Evolutionary conservation across 1,140 invertebrate genomes (phyloP).

Genomic region (Pissodes strobi): DNA sequence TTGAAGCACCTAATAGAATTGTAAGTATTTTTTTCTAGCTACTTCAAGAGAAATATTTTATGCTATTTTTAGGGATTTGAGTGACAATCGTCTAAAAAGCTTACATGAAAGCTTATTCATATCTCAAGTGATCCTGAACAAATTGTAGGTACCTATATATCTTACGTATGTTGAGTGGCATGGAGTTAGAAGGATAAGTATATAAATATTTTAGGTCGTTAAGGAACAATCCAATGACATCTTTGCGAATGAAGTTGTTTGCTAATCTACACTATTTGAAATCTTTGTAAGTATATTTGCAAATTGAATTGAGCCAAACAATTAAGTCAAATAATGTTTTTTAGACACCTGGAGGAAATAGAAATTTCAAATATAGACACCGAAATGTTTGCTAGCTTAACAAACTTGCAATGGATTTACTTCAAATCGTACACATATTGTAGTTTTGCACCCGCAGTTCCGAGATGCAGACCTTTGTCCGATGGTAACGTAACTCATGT

Average conservation of each 20-base stretch:
- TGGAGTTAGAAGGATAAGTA: too few relatives aligned
- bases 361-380: constrained; percentile 61
- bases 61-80: constrained; percentile 20
- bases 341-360: constrained; percentile 62
- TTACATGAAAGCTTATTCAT: neutral
- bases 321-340: constrained; percentile 40
- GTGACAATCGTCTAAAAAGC: constrained; percentile 3
- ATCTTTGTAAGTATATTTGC: constrained; percentile 21
- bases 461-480: constrained; percentile 66
- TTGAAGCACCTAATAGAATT: constrained; percentile 58
- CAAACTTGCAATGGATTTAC: constrained; percentile 63
- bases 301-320: neutral
- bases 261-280: constrained; percentile 7
- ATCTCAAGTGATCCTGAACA: neutral
- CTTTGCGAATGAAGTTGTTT: constrained; percentile 10
- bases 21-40: constrained; percentile 58
- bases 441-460: constrained; percentile 65
- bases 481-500: constrained; percentile 67
- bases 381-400: constrained; percentile 59
- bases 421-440: constrained; percentile 77
- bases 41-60: neutral
- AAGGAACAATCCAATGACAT: constrained; percentile 14
- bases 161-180: neutral
- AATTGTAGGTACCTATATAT: constrained; percentile 19
- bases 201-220: constrained; percentile 26